Conservation (phyloP, 2,797 vertebrate genomes). For the Botia almorhae region DNA sequence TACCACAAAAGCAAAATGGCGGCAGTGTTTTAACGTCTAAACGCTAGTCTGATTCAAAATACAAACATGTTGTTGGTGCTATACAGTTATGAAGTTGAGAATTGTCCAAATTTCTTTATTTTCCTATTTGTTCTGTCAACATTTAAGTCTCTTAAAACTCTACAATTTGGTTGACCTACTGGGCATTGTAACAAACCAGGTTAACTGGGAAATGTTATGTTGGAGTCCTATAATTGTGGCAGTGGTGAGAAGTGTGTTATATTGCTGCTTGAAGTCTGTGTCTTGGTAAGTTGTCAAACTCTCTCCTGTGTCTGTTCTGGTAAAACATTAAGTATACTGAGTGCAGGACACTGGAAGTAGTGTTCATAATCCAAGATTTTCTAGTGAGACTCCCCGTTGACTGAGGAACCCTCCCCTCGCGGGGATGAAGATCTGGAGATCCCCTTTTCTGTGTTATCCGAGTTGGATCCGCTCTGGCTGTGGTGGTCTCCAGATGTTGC, state of each 20-base stretch:
- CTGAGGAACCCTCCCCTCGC: constrained; percentile 88
- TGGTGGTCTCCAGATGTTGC: constrained; percentile 90
- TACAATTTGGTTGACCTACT: constrained; percentile 44
- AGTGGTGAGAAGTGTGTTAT: constrained; percentile 30
- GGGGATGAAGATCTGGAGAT: constrained; percentile 95
- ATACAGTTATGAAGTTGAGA: constrained; percentile 74
- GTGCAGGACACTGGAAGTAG: constrained; percentile 7
- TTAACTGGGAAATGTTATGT: constrained; percentile 26
- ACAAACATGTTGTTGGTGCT: constrained; percentile 91
- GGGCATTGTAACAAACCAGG: constrained; percentile 35
- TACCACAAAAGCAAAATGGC: constrained; percentile 86
- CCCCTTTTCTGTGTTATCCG: constrained; percentile 93
- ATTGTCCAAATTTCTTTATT: constrained; percentile 53
- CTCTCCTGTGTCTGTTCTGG: constrained; percentile 29
- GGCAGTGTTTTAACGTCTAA: constrained; percentile 79
- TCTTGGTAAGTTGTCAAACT: constrained; percentile 70
- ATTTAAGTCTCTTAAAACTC: constrained; percentile 48
- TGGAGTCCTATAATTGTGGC: constrained; percentile 19
- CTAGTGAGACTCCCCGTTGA: constrained; percentile 98
- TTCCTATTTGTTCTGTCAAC: constrained; percentile 53
- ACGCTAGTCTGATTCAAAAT: constrained; percentile 91
- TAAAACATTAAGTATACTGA: constrained; percentile 65
- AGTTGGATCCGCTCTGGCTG: constrained; percentile 97
- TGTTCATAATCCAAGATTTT: constrained; percentile 46
- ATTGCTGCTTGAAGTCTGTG: constrained; percentile 31